Base-by-base conservation (phyloP, 2,113 vertebrate genomes). In the Balaeniceps rex region DNA sequence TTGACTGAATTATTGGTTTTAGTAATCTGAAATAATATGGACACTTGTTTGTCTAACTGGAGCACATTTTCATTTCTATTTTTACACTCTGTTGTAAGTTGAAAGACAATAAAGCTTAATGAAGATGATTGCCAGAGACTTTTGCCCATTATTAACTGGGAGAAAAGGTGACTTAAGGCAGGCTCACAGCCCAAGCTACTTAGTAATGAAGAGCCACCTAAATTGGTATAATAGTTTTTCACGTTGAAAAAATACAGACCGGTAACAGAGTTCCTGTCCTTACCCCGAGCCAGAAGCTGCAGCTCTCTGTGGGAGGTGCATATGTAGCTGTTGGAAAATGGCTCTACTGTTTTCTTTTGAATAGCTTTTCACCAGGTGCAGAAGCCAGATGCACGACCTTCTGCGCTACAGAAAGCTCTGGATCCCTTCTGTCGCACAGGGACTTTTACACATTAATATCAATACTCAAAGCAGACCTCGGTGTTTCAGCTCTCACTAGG, bases 321-420 rank as follows among this genome's bases (percentile, higher is more conserved):
- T 44, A 19, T 11, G 22, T 29, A 91, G 91, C 81, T 1, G 0
- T 36, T 86, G 80, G 92, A 94, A 97, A 87, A 89, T 38, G 71
- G 70, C 51, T 81, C 34, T 83, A 72, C 91, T 86, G 72, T 85
- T 89, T 89, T 74, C 42, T 33, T 83, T 77, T 79, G 38, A 92
- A 87, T 87, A 57, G 80, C 46, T 94, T 63, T 34, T 63, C 93
- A 81, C 96, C 96, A 96, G 95, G 95, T 96, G 88, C 90, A 93
- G 49, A 83, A 84, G 83, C 93, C 97, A 97, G 97, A 97, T 96
- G 97, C 93, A 66, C 36, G 38, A 93, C 92, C 92, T 97, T 87
- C 85, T 84, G 55, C 74, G 64, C 33, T 31, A 21, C 61, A 94
- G 82, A 92, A 81, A 88, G 54, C 58, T 87, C 58, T 94, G 94